Conservation (phyloP, 2,888 invertebrate genomes). For the Emmelina monodactyla region DNA sequence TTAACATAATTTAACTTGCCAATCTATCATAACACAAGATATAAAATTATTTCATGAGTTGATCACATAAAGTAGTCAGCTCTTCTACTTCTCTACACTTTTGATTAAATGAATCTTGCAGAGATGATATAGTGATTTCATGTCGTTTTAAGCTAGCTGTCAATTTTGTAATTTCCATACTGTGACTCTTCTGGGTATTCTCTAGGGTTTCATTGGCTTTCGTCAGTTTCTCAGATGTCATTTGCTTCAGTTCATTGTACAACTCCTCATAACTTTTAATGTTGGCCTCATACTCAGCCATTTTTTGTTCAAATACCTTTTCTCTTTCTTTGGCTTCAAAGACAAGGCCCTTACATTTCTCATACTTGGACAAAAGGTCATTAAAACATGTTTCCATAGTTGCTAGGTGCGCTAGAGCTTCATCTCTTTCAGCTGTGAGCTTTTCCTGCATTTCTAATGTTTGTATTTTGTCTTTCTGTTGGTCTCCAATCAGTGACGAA, state of each 20-base stretch:
- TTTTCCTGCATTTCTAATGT: slow-evolving; percentile 51
- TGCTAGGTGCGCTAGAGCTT: slow-evolving; percentile 64
- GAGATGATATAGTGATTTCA: slow-evolving; percentile 83
- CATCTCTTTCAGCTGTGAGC: slow-evolving; percentile 62
- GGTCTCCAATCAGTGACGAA: slow-evolving; percentile 74
- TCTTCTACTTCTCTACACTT: slow-evolving; percentile 90
- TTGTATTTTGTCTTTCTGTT: slow-evolving; percentile 69
- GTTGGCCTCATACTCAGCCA: slow-evolving; percentile 73
- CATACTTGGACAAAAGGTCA: slow-evolving; percentile 68
- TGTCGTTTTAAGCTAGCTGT: slow-evolving; percentile 87
- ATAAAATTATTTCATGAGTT: slow-evolving; percentile 82
- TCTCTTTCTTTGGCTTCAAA: slow-evolving; percentile 67
- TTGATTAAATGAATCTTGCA: slow-evolving; percentile 83
- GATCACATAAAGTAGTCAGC: slow-evolving; percentile 90
- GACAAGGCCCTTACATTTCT: slow-evolving; percentile 68
- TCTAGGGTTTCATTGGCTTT: slow-evolving; percentile 81
- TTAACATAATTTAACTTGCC: too few species aligned
- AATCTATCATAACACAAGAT: too few species aligned
- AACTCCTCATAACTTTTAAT: slow-evolving; percentile 79
- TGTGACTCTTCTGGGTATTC: slow-evolving; percentile 72
- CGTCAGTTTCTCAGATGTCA: slow-evolving; percentile 83
- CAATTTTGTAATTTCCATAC: slow-evolving; percentile 80
- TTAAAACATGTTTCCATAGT: slow-evolving; percentile 71
- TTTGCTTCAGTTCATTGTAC: slow-evolving; percentile 83
- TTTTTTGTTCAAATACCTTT: slow-evolving; percentile 71